Evolutionary conservation across 2,797 vertebrate species (phyloP).

Genomic region (Eidolon dupreanum): DNA sequence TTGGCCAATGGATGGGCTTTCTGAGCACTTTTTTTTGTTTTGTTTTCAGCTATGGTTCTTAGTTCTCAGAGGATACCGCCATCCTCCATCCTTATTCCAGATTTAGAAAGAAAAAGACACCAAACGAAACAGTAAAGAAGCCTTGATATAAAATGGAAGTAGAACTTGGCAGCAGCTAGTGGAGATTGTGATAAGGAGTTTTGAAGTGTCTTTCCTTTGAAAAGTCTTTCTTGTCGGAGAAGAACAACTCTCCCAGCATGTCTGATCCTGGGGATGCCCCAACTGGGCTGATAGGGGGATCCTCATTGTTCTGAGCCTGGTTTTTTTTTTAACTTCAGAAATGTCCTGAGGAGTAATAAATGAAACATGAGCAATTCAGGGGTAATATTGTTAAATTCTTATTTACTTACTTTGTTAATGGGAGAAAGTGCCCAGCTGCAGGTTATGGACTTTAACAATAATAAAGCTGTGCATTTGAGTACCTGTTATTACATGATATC

Average conservation of each 20-base stretch:
- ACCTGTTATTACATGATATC: background rate
- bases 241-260: background rate
- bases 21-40: constrained; percentile 72
- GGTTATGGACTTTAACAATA: background rate
- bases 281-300: background rate
- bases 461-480: background rate
- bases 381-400: background rate
- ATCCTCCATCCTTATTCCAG: constrained; percentile 66
- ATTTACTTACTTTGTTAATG: background rate
- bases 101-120: background rate
- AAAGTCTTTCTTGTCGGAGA: constrained; percentile 12
- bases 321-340: background rate
- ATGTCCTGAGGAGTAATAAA: background rate
- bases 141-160: constrained; percentile 51
- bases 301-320: background rate
- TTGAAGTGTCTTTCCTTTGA: background rate
- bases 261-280: background rate
- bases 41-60: constrained; percentile 69
- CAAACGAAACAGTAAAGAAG: background rate
- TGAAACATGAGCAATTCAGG: background rate
- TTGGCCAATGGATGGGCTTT: constrained; percentile 52
- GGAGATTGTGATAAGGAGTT: background rate
- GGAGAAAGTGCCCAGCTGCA: background rate
- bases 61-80: constrained; percentile 67
- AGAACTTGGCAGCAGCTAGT: background rate